phyloP scores from a whole-genome alignment of 1,140 invertebrate genomes.

The Drosophila chauvacae region DNA sequence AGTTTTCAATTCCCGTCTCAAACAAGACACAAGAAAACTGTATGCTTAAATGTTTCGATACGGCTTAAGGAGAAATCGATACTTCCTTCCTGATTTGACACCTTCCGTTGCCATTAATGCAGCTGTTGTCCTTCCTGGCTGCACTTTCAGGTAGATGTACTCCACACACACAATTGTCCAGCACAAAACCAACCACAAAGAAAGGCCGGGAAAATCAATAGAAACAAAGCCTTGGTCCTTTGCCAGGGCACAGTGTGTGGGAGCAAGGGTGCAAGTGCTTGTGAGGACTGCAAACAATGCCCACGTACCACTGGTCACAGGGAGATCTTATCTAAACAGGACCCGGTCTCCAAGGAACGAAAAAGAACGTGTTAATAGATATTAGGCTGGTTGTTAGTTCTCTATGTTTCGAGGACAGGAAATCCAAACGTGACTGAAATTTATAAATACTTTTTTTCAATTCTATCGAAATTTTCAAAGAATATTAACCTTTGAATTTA shows the following conservation, averaged over 20 bases:
- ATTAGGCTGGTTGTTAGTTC: constrained; percentile 53
- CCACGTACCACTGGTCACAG: constrained; percentile 54
- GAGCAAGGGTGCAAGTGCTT: constrained; percentile 25
- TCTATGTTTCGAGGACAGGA: constrained; percentile 59
- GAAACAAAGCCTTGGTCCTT: constrained; percentile 60
- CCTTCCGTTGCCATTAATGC: constrained; percentile 22
- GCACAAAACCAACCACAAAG: constrained; percentile 19
- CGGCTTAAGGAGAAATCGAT: constrained; percentile 39
- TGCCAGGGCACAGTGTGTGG: constrained; percentile 22
- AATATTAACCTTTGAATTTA: constrained; percentile 23
- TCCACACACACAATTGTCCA: constrained; percentile 15
- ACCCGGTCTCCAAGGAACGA: constrained; percentile 7
- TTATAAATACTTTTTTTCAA: constrained; percentile 39
- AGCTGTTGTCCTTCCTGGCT: constrained; percentile 25
- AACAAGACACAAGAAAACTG: neutral
- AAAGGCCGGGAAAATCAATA: constrained; percentile 65
- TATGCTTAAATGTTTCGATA: neutral
- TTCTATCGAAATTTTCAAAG: constrained; percentile 26
- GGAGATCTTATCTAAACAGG: constrained; percentile 57
- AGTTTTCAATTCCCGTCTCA: neutral
- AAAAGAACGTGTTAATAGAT: constrained; percentile 74
- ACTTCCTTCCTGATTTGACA: constrained; percentile 50
- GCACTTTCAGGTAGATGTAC: constrained; percentile 44
- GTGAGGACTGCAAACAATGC: constrained; percentile 55
- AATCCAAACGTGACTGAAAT: constrained; percentile 72